Percentiles rank a stretch among this genome's conserved stretches.
Evolutionary conservation across 2,797 vertebrate genomes (phyloP).

Genomic region (Oreochromis grahami): DNA sequence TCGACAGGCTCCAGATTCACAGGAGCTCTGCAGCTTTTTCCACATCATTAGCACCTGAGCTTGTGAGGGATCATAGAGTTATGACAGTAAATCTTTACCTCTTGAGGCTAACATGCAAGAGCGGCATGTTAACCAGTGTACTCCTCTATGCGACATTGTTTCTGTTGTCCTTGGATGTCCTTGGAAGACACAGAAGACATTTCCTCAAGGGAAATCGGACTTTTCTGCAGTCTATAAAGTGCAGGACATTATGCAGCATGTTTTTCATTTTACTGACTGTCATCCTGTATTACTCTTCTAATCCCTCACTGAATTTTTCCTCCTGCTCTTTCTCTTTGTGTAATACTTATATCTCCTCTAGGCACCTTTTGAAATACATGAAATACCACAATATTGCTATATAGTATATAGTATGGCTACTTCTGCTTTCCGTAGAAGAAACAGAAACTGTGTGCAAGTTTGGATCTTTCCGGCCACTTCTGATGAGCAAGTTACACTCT

Average conservation of each 20-base stretch:
- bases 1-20: slow-evolving; percentile 44
- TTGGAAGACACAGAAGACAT: background rate
- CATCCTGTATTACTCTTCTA: slow-evolving; percentile 22
- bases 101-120: background rate
- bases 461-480: background rate
- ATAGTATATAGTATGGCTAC: background rate
- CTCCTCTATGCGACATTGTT: background rate
- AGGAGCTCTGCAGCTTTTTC: slow-evolving; percentile 31
- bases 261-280: slow-evolving; percentile 14
- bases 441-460: background rate
- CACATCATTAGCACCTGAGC: slow-evolving; percentile 44
- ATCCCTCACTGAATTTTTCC: slow-evolving; percentile 13
- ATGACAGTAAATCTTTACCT: background rate
- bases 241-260: background rate
- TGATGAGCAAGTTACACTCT: background rate
- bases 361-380: background rate
- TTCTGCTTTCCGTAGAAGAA: background rate
- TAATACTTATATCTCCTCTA: background rate
- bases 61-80: background rate
- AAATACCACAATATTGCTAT: background rate
- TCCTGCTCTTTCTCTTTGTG: background rate
- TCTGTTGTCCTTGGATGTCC: slow-evolving; percentile 18
- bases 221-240: background rate
- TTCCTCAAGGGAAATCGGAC: background rate
- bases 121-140: background rate